Percentiles rank a stretch among this genome's conserved stretches.
Conservation (phyloP, 2,797 vertebrate genomes). For the Halcyon leucocephala region DNA sequence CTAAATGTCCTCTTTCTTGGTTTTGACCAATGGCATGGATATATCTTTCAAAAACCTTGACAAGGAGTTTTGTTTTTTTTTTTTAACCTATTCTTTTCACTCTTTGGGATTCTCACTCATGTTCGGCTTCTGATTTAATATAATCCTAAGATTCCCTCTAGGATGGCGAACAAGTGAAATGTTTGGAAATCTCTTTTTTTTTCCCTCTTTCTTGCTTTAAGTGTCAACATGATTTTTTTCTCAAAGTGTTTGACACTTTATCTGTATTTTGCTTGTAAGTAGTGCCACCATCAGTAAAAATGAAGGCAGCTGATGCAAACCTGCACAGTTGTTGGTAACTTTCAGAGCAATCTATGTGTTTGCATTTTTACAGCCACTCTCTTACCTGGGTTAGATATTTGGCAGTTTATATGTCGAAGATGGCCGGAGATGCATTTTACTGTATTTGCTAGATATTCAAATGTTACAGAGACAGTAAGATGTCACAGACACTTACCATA, state of each 20-base stretch:
- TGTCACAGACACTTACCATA: background rate
- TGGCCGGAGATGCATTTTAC: background rate
- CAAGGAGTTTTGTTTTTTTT: background rate
- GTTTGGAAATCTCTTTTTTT: background rate
- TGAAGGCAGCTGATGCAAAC: background rate
- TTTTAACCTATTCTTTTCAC: background rate
- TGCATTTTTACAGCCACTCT: background rate
- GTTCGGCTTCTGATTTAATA: background rate
- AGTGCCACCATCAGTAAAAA: background rate
- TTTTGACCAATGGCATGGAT: background rate
- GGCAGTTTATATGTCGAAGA: background rate
- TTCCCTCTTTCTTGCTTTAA: background rate
- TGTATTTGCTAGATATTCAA: background rate
- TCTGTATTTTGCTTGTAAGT: too few species aligned
- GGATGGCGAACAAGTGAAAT: background rate
- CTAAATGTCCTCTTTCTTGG: background rate
- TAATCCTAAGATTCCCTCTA: background rate
- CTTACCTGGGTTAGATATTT: background rate
- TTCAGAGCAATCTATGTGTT: background rate
- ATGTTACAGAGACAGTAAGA: background rate
- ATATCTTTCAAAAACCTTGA: background rate
- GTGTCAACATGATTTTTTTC: background rate
- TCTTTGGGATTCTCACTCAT: background rate
- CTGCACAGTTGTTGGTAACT: background rate
- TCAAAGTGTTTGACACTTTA: background rate